These are phyloP conservation scores for Beaufortia kweichowensis DNA, from an alignment of 2,113 vertebrate species.

Conservation along the genomic window DNA sequence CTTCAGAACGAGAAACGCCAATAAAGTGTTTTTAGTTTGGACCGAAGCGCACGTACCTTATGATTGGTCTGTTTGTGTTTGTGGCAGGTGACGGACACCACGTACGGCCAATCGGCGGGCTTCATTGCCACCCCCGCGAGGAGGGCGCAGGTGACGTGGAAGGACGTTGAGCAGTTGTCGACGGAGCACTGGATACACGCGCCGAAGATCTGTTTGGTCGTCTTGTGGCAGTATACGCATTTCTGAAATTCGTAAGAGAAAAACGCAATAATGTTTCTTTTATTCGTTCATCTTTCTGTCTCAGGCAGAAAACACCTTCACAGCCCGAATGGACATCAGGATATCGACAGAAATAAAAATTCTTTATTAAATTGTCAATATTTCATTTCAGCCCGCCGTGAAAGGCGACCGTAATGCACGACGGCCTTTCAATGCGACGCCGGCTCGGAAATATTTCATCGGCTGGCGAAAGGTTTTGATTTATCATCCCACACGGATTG, in stretches of 20 bases:
- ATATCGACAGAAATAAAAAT: constrained; percentile 66
- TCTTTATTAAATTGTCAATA: constrained; percentile 74
- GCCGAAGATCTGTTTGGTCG: constrained; percentile 76
- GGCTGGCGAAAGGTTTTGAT: constrained; percentile 32
- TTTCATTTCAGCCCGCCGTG: constrained; percentile 55
- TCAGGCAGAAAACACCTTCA: neutral
- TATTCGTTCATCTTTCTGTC: neutral
- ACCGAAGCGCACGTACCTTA: constrained; percentile 70
- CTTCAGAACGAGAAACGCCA: too few relatives aligned
- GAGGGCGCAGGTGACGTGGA: constrained; percentile 94
- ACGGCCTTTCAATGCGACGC: constrained; percentile 38
- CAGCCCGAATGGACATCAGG: neutral
- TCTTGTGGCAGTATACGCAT: constrained; percentile 88
- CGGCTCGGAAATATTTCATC: constrained; percentile 53
- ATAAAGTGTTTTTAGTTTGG: constrained; percentile 38
- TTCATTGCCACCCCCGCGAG: constrained; percentile 88
- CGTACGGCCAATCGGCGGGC: constrained; percentile 94
- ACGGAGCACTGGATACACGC: constrained; percentile 94
- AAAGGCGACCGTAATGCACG: constrained; percentile 43
- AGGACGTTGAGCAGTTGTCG: constrained; percentile 92
- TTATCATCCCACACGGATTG: constrained; percentile 47
- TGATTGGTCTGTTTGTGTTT: constrained; percentile 77
- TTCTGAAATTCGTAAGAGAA: constrained; percentile 71
- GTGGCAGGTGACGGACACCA: constrained; percentile 92
- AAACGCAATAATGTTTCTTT: neutral